phyloP scores from a whole-genome alignment of 2,797 vertebrate species.

The Myotis planiceps region DNA sequence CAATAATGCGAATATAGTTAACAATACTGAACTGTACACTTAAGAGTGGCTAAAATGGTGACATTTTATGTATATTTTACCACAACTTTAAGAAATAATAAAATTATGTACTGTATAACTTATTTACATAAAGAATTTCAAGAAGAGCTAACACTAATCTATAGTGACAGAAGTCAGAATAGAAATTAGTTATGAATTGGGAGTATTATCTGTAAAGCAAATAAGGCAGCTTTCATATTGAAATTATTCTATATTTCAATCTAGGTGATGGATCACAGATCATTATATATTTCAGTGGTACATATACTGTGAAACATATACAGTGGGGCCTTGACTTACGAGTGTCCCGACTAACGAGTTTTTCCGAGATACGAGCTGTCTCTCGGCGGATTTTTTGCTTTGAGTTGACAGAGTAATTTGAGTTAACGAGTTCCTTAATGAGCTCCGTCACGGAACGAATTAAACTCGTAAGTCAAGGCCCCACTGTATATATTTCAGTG shows the following conservation, averaged over 20 bases:
- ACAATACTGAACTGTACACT: not conserved
- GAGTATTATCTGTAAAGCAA: not conserved
- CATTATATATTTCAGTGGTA: not conserved
- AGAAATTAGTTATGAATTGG: not conserved
- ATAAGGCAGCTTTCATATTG: not conserved
- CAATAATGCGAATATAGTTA: not conserved
- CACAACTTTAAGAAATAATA: not conserved
- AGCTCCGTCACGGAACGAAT: too few species aligned
- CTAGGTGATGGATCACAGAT: not conserved
- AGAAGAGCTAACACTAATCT: not conserved
- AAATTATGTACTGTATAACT: not conserved
- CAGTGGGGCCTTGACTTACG: too few species aligned
- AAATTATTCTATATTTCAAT: not conserved
- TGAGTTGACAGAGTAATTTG: too few species aligned
- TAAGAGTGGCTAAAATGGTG: not conserved
- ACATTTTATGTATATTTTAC: not conserved
- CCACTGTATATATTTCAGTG: too few species aligned
- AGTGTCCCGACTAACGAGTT: too few species aligned
- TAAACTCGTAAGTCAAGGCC: too few species aligned
- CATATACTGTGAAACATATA: too few species aligned
- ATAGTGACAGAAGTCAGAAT: not conserved
- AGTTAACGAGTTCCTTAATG: too few species aligned
- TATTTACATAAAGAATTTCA: not conserved
- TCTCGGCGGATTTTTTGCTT: too few species aligned
- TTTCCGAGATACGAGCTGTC: too few species aligned